Percentiles rank a stretch among this genome's conserved stretches.
phyloP scores from a whole-genome alignment of 2,888 invertebrate genomes.

The Darwinula stevensoni region DNA sequence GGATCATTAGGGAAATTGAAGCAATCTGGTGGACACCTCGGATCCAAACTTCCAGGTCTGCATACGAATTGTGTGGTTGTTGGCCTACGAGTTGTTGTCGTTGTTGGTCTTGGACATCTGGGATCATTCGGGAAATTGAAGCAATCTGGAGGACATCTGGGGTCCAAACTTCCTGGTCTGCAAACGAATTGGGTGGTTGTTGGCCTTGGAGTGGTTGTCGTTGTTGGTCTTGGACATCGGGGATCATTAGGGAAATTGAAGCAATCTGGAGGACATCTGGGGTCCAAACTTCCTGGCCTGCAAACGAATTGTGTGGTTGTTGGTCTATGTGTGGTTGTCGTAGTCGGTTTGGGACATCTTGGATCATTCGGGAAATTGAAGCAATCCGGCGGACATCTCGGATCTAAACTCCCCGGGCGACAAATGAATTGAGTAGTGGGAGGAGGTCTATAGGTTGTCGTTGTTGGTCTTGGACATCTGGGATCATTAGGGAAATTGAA shows the following conservation, averaged over 20 bases:
- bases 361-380: background rate
- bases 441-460: slow-evolving; percentile 1
- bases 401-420: background rate
- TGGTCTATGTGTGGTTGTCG: background rate
- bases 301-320: background rate
- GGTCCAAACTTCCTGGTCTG: background rate
- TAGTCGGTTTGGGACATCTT: slow-evolving; percentile 2
- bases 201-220: background rate
- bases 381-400: slow-evolving; percentile 1
- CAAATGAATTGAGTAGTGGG: background rate
- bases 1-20: background rate
- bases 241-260: background rate
- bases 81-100: background rate
- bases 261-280: slow-evolving; percentile 1
- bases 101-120: background rate
- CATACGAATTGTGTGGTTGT: background rate
- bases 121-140: too few relatives aligned
- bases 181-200: background rate
- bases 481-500: background rate
- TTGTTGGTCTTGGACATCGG: background rate
- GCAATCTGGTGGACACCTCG: slow-evolving; percentile 1
- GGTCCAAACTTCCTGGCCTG: slow-evolving; percentile 1
- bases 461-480: slow-evolving; percentile 1
- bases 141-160: too few relatives aligned
- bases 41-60: background rate